Evolutionary conservation across 1,140 invertebrate genomes (phyloP), one percentile per base, ranked within the genome.

Genomic region (Papilio dardanus): DNA sequence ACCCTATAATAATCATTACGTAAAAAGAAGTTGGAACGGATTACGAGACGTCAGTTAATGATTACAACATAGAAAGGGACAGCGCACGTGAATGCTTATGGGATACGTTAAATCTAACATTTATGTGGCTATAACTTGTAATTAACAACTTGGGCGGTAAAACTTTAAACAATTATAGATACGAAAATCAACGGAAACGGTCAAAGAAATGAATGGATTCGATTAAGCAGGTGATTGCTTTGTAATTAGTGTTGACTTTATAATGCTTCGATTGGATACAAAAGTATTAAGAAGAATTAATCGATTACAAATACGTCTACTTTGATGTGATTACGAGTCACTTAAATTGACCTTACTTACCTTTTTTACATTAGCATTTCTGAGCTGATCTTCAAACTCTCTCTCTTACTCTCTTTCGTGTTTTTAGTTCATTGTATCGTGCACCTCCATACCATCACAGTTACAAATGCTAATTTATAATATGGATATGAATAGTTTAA

Each of bases 101-200:
- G 33, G 42, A 69, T 37, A 69, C 19, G 12, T 69, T 69, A 69
- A 69, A 37, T 40, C 33, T n/a, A 42, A 69, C 67, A 69, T 69
- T 69, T 69, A 69, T 69, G 31, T 69, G 67, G 31, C 33, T 24
- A 69, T 40, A 69, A 69, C 67, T 69, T 42, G 33, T 69, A 69
- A 69, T 69, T 69, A 69, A 69, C 67, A 37, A 69, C 67, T 69
- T 69, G 67, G 67, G 67, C 33, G 67, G 67, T 40, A 69, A 67
- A 3, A 16, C 19, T 35, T 68, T 21, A 40, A 69, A 69, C 67
- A 69, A 69, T 69, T 69, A 69, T 69, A 69, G 67, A 69, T 69
- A 69, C 33, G 67, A 40, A 35, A 69, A 69, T 69, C 67, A 69
- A 40, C 67, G 67, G 67, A 69, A 69, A 69, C 67, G 67, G 67